Evolutionary conservation across 2,797 vertebrate genomes (phyloP).

Genomic region (Silurus lanzhouensis): DNA sequence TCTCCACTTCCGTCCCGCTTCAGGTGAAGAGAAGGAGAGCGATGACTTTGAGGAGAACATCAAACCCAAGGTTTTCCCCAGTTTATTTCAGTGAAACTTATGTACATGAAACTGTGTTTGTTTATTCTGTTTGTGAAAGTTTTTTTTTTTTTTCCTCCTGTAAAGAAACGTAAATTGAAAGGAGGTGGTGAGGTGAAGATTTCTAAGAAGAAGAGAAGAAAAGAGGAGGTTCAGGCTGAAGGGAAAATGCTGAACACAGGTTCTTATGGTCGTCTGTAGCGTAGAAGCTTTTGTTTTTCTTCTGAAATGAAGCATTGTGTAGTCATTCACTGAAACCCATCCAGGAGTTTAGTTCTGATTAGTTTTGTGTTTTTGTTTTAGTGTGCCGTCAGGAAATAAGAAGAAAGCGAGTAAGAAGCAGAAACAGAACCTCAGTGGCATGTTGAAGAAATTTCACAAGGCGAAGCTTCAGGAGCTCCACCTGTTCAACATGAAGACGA

Average conservation of each 20-base stretch:
- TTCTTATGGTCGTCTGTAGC: neutral
- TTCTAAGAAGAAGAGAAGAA: constrained; percentile 83
- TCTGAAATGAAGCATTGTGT: no score
- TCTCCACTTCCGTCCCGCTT: constrained; percentile 86
- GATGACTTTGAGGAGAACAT: constrained; percentile 74
- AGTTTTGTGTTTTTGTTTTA: neutral
- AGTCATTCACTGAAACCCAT: no score
- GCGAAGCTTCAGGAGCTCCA: constrained; percentile 74
- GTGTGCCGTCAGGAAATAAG: constrained; percentile 49
- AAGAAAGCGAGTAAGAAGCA: constrained; percentile 81
- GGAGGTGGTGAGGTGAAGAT: constrained; percentile 74
- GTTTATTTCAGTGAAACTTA: neutral
- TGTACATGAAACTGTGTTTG: neutral
- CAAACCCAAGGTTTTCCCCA: constrained; percentile 75
- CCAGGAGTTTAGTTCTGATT: neutral
- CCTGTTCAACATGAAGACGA: constrained; percentile 17
- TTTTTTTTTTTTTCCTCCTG: constrained; percentile 18
- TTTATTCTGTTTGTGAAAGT: neutral
- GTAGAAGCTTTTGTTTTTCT: no score
- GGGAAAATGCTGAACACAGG: neutral
- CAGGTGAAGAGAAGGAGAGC: constrained; percentile 78
- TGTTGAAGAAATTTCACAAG: constrained; percentile 90
- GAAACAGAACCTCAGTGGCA: constrained; percentile 83
- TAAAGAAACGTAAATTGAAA: constrained; percentile 84
- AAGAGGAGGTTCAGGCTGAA: constrained; percentile 58